Evolutionary conservation across 2,888 invertebrate genomes (phyloP).

Genomic region (Cinara cedri): DNA sequence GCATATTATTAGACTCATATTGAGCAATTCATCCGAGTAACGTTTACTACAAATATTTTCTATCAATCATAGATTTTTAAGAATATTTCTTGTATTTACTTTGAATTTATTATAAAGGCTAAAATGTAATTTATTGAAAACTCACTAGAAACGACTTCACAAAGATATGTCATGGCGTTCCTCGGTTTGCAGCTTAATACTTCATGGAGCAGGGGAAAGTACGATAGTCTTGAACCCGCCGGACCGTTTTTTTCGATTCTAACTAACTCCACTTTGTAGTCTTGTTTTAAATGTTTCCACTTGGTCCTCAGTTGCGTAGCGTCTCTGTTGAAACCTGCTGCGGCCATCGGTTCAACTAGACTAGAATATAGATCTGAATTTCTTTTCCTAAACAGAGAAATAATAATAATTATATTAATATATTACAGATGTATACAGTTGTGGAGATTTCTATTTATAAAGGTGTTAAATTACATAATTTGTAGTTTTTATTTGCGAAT

Average conservation of each 20-base stretch:
- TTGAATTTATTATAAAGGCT: too few species aligned
- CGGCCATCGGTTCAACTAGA: conserved; percentile 47
- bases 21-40: too few species aligned
- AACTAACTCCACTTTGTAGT: conserved; percentile 49
- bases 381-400: conserved; percentile 38
- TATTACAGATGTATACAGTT: not conserved
- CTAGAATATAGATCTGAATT: conserved; percentile 53
- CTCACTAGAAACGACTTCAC: conserved; percentile 48
- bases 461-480: too few species aligned
- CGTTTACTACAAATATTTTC: too few species aligned
- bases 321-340: conserved; percentile 45
- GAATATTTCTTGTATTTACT: too few species aligned
- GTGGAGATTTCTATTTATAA: too few species aligned
- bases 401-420: not conserved
- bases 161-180: conserved; percentile 42
- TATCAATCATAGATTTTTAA: too few species aligned
- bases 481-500: too few species aligned
- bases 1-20: too few species aligned
- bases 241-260: conserved; percentile 44
- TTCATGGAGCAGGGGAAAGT: conserved; percentile 48
- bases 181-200: conserved; percentile 46
- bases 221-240: conserved; percentile 40
- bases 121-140: conserved; percentile 3
- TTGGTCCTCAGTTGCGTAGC: conserved; percentile 48
- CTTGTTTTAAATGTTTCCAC: conserved; percentile 54